Conservation (phyloP, 2,888 invertebrate genomes). For the Plebejus melissa region DNA sequence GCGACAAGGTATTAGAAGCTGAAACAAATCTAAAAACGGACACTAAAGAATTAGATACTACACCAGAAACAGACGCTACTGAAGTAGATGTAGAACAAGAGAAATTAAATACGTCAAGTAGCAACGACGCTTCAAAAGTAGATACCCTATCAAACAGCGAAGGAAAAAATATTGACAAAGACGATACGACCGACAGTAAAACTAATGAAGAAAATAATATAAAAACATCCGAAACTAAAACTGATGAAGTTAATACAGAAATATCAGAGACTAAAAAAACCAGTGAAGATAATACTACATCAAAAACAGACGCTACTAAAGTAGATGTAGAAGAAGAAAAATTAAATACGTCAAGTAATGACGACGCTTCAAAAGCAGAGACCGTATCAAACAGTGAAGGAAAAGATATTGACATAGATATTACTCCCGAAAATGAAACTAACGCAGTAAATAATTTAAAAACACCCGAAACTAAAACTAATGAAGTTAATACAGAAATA, state of each 20-base stretch:
- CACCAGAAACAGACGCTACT: neutral
- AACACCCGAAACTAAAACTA: neutral
- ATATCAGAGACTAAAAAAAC: conserved; percentile 29
- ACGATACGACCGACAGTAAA: neutral
- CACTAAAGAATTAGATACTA: conserved; percentile 4
- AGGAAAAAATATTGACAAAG: neutral
- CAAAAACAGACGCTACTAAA: neutral
- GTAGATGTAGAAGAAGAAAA: neutral
- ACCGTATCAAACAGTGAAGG: neutral
- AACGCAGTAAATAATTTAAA: conserved; percentile 26
- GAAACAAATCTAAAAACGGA: conserved; percentile 22
- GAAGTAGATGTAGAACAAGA: neutral
- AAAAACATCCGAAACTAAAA: neutral
- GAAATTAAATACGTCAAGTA: neutral
- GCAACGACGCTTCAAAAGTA: neutral
- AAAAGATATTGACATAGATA: neutral
- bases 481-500: conserved; percentile 19
- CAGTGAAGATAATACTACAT: conserved; percentile 29
- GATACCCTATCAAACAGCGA: neutral
- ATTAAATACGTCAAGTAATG: neutral
- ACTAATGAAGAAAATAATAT: conserved; percentile 26
- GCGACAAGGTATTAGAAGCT: conserved; percentile 26
- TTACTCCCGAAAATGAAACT: neutral
- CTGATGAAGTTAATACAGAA: conserved; percentile 18
- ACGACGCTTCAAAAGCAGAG: neutral